Base-by-base conservation (phyloP, 2,113 vertebrate species). In the Hippoglossus stenolepis region DNA sequence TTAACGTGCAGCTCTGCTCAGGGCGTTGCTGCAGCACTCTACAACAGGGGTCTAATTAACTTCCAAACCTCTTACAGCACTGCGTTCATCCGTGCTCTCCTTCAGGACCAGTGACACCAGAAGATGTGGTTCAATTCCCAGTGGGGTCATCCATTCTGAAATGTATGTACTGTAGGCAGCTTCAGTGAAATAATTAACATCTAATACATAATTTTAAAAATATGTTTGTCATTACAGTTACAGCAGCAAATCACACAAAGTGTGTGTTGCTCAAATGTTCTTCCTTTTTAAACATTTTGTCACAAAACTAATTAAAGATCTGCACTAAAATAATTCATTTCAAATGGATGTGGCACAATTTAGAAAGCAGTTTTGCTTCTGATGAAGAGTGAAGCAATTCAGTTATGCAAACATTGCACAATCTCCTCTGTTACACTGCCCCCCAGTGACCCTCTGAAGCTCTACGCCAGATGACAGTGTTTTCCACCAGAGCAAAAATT, bases 11-110 rank as follows among this genome's bases (percentile, higher is more conserved):
- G 67, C 65, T 79, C 56, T 85, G 72, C 68, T 66, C 64, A 15
- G 0, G 87, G 89, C 71, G 31, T 75, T 70, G 57, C 77, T 57
- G 69, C 75, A 75, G 86, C 76, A 56, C 73, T 78, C 62, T 54
- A 77, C 20, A 65, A 82, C 84, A 79, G 60, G 60, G 73, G 35
- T 54, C 75, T 88, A 84, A 90, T 88, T 88, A 77, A 85, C 76
- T 84, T 77, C 61, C 26, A 47, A 74, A 67, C 51, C 86, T 87
- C 79, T 66, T 57, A 47, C 60, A 80, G 78, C 65, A 53, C 68
- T 72, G 53, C 64, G 54, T 73, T 82, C 38, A 73, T 66, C 70
- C 66, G 38, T 68, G 53, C 67, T 84, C 61, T 77, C 49, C 24
- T 57, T 59, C 31, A 59, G 45, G 71, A n/a, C 43, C 18, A 53